Percentiles rank a stretch among this genome's conserved stretches.
Conservation (phyloP, 2,888 invertebrate genomes). For the Melanchra persicariae region DNA sequence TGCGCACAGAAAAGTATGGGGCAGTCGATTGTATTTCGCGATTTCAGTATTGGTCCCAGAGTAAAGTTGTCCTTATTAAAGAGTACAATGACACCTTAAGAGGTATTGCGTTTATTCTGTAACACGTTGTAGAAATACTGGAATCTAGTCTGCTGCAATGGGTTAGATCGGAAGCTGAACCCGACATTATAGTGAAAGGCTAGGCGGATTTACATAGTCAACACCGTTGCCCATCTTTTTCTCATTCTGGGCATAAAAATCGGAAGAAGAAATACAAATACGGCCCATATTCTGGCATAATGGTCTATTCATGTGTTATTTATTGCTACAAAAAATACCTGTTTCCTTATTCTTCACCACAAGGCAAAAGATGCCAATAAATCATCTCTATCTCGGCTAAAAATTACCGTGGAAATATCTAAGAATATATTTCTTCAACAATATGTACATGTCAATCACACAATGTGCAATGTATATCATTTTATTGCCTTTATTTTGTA, state of each 20-base stretch:
- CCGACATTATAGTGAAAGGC: not conserved
- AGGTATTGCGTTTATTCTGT: too few species aligned
- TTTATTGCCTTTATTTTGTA: constrained; percentile 71
- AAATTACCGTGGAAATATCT: constrained; percentile 49
- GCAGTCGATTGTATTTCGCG: too few species aligned
- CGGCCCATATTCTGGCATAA: constrained; percentile 20
- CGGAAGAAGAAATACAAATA: constrained; percentile 7
- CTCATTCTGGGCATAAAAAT: not conserved
- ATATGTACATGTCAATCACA: constrained; percentile 68
- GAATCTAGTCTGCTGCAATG: too few species aligned
- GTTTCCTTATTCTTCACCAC: constrained; percentile 15
- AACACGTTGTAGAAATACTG: too few species aligned
- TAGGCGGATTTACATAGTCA: not conserved
- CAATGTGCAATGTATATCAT: constrained; percentile 66
- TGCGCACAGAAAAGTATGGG: too few species aligned
- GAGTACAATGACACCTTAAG: too few species aligned
- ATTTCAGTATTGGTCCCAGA: too few species aligned
- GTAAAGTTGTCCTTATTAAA: too few species aligned
- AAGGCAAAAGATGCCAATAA: constrained; percentile 42
- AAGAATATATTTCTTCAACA: constrained; percentile 56
- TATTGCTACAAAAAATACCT: constrained; percentile 47
- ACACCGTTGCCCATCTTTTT: not conserved
- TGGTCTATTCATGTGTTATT: constrained; percentile 42
- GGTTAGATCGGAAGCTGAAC: not conserved
- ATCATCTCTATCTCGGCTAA: constrained; percentile 46